Base-by-base conservation (phyloP, 1,140 invertebrate species). In the Drosophila arawakana region DNA sequence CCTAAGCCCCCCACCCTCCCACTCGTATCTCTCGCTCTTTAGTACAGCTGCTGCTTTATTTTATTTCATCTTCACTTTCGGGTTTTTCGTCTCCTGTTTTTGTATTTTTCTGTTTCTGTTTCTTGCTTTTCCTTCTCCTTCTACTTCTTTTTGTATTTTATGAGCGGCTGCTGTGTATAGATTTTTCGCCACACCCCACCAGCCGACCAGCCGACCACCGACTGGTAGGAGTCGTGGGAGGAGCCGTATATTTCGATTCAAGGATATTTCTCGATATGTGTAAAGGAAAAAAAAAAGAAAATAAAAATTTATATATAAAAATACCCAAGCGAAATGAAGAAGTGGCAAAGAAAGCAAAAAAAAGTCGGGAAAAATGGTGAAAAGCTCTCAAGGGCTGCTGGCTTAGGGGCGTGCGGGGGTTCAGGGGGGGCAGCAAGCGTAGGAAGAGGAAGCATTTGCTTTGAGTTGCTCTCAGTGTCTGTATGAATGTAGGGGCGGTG, bases 201-300 rank as follows among this genome's bases (percentile, higher is more conserved):
- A 15, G 15, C 15, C 15, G 15, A 15, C 15, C 15, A 15, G 15
- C 15, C 15, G 15, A 15, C 15, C 15, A 15, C 15, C 15, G 15
- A 15, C 15, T 67, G 59, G 35, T 39, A 39, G 30, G 59, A 30
- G 11, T 18, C n/a, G 41, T 65, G 46, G 82, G 78, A 86, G 82
- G 76, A 82, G 82, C 72, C 79, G 81, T 81, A 80, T 69, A 83
- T 88, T 89, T 82, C 81, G 72, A 89, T 90, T 89, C 85, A 89
- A 89, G 85, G 85, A 89, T 89, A 89, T 89, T 89, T 90, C 78
- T 79, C 85, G 81, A 89, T 89, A 89, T 89, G 85, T 89, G 84
- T 76, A 73, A 89, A 80, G 82, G 67, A 61, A 73, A 73, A 67
- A 6, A n/a, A 46, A 57, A 58, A 52, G 69, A 76, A 76, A 73